Evolutionary conservation across 2,113 vertebrate species (phyloP).

Genomic region (Poecilia latipinna): DNA sequence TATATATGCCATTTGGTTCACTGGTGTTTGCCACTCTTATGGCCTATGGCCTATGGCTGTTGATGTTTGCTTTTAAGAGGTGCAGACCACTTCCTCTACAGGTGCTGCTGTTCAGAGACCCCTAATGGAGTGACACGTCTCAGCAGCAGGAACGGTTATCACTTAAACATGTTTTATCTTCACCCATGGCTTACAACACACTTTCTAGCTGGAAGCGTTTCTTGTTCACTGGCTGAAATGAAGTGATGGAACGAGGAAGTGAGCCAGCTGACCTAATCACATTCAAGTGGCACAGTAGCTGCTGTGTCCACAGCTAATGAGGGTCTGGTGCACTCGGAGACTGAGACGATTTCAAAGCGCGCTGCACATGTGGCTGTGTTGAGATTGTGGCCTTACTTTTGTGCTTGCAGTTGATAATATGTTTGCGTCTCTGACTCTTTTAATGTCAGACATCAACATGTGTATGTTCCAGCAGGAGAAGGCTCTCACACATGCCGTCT

Average conservation of each 20-base stretch:
- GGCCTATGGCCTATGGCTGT: conserved; percentile 25
- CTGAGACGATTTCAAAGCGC: conserved; percentile 41
- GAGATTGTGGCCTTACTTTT: conserved; percentile 43
- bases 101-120: conserved; percentile 35
- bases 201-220: conserved; percentile 29
- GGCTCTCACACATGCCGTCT: conserved; percentile 63
- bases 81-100: conserved; percentile 40
- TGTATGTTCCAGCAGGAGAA: conserved; percentile 34
- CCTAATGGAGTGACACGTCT: conserved; percentile 23
- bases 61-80: conserved; percentile 24
- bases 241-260: conserved; percentile 26
- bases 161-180: conserved; percentile 34
- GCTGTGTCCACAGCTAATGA: conserved; percentile 45
- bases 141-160: conserved; percentile 27
- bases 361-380: conserved; percentile 47
- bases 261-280: conserved; percentile 38
- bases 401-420: conserved; percentile 44
- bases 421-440: conserved; percentile 32
- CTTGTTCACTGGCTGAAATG: conserved; percentile 33
- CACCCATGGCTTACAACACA: conserved; percentile 16
- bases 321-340: conserved; percentile 41
- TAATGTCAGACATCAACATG: conserved; percentile 12
- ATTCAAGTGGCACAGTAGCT: conserved; percentile 33
- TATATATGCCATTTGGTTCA: conserved; percentile 13
- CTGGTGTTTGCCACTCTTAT: conserved; percentile 32